Base-by-base conservation (phyloP, 1,140 invertebrate genomes). In the Cataglyphis hispanica region DNA sequence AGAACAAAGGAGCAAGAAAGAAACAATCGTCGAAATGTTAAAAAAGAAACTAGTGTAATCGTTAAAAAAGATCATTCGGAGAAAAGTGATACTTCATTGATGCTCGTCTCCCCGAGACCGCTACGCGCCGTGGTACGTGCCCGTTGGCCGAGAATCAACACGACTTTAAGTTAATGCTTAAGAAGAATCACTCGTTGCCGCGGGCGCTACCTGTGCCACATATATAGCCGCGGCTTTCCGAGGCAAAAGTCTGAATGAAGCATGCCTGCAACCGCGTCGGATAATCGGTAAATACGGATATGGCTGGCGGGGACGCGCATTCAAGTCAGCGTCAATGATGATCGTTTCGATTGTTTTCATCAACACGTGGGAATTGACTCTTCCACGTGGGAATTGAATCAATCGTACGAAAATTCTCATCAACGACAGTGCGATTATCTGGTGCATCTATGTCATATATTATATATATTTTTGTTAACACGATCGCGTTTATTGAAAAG, bases 121-220 rank as follows among this genome's bases (percentile, higher is more conserved):
- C 87, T 90, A 89, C 77, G 40, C 81, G 67, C 56, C 34, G 58
- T 75, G 75, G 72, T 86, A 88, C 85, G 86, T 88, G 78, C 67
- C 67, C 27, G 86, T 67, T 70, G 84, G 60, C 64, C 86, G 86
- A 75, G 86, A 90, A 87, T 74, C 83, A 84, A 88, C 83, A 58
- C 76, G 77, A 89, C 75, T 61, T 75, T 77, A 56, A 84, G 81
- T 88, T 87, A 86, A 89, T 70, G 85, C 75, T 87, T 87, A 77
- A 89, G 87, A 60, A 81, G 88, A 89, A 85, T 90, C 76, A 83
- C 8, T 6, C 50, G 83, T 90, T 58, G 88, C 88, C 86, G 78
- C 61, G 56, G 75, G 86, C 63, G 40, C 58, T 66, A 4, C 61
- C 76, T 86, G 86, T 86, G 84, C 88, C 46, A 81, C 58, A 88